Evolutionary conservation across 2,888 invertebrate genomes (phyloP).

Genomic region (Chloroclystis v-ata): DNA sequence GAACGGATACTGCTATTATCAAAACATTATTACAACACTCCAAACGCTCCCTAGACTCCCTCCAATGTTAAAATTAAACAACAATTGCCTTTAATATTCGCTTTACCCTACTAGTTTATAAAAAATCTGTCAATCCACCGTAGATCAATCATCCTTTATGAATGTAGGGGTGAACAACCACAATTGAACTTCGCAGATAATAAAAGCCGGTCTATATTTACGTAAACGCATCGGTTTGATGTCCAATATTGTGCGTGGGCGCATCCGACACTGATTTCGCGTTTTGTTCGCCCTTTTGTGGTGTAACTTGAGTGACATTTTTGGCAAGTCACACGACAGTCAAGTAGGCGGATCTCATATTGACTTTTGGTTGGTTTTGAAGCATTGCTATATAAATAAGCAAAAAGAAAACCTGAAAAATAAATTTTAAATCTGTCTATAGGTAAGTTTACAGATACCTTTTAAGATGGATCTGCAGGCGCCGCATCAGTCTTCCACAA

Average conservation of each 20-base stretch:
- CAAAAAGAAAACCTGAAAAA: too few relatives aligned
- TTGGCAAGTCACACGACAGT: conserved; percentile 42
- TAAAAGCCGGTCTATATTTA: conserved; percentile 72
- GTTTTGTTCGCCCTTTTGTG: conserved; percentile 43
- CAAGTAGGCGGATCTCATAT: conserved; percentile 49
- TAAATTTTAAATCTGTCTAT: too few relatives aligned
- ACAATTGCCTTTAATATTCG: conserved; percentile 78
- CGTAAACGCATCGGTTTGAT: conserved; percentile 73
- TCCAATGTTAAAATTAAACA: conserved; percentile 76
- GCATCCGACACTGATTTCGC: conserved; percentile 58
- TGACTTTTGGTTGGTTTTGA: conserved; percentile 18
- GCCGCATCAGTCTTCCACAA: too few relatives aligned
- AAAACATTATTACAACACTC: conserved; percentile 79
- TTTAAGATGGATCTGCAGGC: too few relatives aligned
- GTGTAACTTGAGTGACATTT: conserved; percentile 59
- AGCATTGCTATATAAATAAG: too few relatives aligned
- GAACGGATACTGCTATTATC: conserved; percentile 77
- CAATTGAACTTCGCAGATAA: conserved; percentile 71
- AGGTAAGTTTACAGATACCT: too few relatives aligned
- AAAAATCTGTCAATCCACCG: conserved; percentile 77
- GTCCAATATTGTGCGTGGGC: conserved; percentile 64
- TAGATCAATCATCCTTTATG: conserved; percentile 75
- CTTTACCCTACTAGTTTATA: conserved; percentile 67
- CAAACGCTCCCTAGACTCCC: conserved; percentile 68
- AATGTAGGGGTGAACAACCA: conserved; percentile 70